Percentiles rank a stretch among this genome's conserved stretches.
phyloP scores from a whole-genome alignment of 2,888 invertebrate genomes.

The Melolontha melolontha region DNA sequence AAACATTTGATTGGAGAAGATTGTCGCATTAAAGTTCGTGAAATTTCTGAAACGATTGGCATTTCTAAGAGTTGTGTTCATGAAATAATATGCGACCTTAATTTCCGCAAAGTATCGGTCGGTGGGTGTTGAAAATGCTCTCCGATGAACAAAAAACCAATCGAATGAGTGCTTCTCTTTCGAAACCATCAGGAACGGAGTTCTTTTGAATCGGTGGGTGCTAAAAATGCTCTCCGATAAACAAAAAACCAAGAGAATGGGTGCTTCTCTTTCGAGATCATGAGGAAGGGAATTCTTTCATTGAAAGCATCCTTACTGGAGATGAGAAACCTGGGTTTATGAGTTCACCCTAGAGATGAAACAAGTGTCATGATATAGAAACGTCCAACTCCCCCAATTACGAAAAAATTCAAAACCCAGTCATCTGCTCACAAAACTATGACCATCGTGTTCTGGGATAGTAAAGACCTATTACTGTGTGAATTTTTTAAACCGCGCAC shows the following conservation, averaged over 20 bases:
- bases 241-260: too few relatives aligned
- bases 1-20: too few relatives aligned
- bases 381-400: slow-evolving; percentile 4
- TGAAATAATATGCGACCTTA: too few relatives aligned
- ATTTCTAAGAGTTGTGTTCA: not conserved
- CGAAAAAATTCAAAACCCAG: slow-evolving; percentile 34
- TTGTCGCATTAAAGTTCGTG: too few relatives aligned
- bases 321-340: too few relatives aligned
- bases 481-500: slow-evolving; percentile 23
- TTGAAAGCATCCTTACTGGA: slow-evolving; percentile 1
- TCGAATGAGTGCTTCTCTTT: slow-evolving; percentile 38
- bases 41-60: slow-evolving; percentile 15
- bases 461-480: too few relatives aligned
- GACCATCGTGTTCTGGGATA: too few relatives aligned
- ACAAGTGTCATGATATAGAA: slow-evolving; percentile 8
- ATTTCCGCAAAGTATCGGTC: too few relatives aligned
- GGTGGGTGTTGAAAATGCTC: too few relatives aligned
- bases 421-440: slow-evolving; percentile 14
- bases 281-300: slow-evolving; percentile 10
- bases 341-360: slow-evolving; percentile 21
- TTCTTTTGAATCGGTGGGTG: too few relatives aligned
- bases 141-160: slow-evolving; percentile 27
- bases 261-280: too few relatives aligned
- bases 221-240: too few relatives aligned
- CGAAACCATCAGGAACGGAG: slow-evolving; percentile 27